phyloP scores from a whole-genome alignment of 2,113 vertebrate genomes.

The Triplophysa siluroides region DNA sequence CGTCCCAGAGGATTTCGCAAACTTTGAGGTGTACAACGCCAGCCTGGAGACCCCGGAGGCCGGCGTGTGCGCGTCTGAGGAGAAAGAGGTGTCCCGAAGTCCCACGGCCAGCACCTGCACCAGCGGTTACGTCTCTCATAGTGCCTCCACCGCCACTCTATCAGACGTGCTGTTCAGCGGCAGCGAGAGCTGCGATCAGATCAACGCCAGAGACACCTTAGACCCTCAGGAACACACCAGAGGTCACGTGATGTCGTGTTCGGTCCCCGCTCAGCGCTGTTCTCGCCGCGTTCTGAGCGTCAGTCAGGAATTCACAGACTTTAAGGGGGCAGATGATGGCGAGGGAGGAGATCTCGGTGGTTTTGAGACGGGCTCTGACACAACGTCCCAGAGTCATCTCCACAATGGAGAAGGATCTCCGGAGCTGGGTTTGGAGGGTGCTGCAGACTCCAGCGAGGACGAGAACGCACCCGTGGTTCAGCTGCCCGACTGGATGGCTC shows the following conservation, averaged over 20 bases:
- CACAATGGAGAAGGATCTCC: slow-evolving; percentile 54
- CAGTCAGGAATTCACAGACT: slow-evolving; percentile 88
- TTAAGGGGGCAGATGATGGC: slow-evolving; percentile 86
- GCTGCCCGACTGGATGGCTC: slow-evolving; percentile 75
- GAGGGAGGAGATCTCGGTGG: slow-evolving; percentile 72
- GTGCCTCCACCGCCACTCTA: slow-evolving; percentile 92
- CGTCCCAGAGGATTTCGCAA: slow-evolving; percentile 92
- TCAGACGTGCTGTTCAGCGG: slow-evolving; percentile 88
- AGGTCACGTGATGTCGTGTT: not conserved
- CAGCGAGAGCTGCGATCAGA: slow-evolving; percentile 91
- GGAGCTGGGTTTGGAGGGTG: slow-evolving; percentile 53
- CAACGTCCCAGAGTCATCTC: slow-evolving; percentile 30
- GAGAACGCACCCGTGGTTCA: slow-evolving; percentile 70
- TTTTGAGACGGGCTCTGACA: slow-evolving; percentile 57
- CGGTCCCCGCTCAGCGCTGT: no score
- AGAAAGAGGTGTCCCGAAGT: slow-evolving; percentile 87
- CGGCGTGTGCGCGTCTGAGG: slow-evolving; percentile 69
- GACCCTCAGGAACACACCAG: slow-evolving; percentile 67
- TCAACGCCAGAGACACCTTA: slow-evolving; percentile 74
- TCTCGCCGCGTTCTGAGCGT: slow-evolving; percentile 54
- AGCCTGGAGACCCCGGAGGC: slow-evolving; percentile 84
- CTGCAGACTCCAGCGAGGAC: slow-evolving; percentile 66
- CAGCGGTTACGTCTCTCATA: slow-evolving; percentile 97
- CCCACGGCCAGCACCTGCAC: slow-evolving; percentile 96
- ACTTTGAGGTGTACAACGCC: slow-evolving; percentile 97